Percentiles rank a stretch among this genome's conserved stretches.
Conservation (phyloP, 2,797 vertebrate species). For the Bucorvus abyssinicus region DNA sequence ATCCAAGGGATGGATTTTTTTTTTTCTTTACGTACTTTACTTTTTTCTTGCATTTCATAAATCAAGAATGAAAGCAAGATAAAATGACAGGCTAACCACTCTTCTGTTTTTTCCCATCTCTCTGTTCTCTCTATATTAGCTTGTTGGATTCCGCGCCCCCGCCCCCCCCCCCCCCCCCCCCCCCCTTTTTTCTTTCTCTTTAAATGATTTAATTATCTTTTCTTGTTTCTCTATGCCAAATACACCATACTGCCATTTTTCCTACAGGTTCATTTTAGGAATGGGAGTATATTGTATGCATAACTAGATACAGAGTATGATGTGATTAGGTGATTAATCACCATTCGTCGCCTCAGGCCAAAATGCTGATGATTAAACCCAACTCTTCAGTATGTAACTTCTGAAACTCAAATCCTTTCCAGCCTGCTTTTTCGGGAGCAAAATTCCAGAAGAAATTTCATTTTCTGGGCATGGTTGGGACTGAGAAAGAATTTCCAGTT, state of each 20-base stretch:
- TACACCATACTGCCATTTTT: not conserved
- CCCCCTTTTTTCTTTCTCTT: no score
- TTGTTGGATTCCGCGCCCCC: not conserved
- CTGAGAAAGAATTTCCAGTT: not conserved
- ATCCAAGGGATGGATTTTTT: not conserved
- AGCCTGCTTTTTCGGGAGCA: not conserved
- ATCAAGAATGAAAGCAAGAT: not conserved
- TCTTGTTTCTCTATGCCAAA: not conserved
- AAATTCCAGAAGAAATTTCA: not conserved
- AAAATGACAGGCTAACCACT: not conserved
- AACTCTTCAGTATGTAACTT: not conserved
- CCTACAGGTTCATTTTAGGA: not conserved
- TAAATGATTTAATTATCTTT: no score
- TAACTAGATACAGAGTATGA: not conserved
- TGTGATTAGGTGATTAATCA: slow-evolving; percentile 19
- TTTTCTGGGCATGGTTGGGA: not conserved
- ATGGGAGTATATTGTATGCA: not conserved
- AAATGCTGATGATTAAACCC: not conserved
- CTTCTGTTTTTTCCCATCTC: not conserved
- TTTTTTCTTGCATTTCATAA: not conserved
- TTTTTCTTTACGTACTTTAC: not conserved
- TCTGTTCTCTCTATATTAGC: not conserved
- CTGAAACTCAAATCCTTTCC: not conserved
- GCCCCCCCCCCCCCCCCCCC: no score
- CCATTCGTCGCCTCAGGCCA: not conserved